These are phyloP conservation scores for Acanthosepion lycidas DNA, from an alignment of 2,888 invertebrate genomes.

Conservation along the genomic window DNA sequence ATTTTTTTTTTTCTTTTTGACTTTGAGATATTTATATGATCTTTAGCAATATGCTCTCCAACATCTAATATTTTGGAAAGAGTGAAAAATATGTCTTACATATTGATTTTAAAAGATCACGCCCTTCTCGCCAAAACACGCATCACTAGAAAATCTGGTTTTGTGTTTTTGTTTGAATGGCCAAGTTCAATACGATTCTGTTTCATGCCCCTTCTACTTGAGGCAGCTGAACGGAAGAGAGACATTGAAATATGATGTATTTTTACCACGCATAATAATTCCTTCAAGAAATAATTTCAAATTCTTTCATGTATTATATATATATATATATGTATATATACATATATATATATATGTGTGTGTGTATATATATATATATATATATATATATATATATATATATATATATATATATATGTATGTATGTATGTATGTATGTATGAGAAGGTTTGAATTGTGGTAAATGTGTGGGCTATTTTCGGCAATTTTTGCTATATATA, in stretches of 20 bases:
- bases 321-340: not conserved
- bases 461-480: no score
- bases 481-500: no score
- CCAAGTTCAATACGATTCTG: not conserved
- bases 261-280: not conserved
- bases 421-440: no score
- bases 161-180: not conserved
- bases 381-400: not conserved
- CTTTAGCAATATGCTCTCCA: not conserved
- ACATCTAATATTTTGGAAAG: not conserved
- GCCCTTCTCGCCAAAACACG: conserved; percentile 12
- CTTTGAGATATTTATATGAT: not conserved
- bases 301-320: not conserved
- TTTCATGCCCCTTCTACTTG: not conserved
- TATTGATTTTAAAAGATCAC: conserved; percentile 33
- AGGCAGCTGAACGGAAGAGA: not conserved
- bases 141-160: conserved; percentile 20
- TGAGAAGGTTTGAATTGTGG: no score
- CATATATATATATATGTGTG: not conserved
- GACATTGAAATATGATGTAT: not conserved
- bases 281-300: not conserved
- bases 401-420: no score
- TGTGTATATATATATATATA: not conserved
- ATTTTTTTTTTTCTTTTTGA: not conserved
- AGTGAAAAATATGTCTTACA: not conserved